Conservation (phyloP, 2,113 vertebrate genomes). For the Lasiurus cinereus region DNA sequence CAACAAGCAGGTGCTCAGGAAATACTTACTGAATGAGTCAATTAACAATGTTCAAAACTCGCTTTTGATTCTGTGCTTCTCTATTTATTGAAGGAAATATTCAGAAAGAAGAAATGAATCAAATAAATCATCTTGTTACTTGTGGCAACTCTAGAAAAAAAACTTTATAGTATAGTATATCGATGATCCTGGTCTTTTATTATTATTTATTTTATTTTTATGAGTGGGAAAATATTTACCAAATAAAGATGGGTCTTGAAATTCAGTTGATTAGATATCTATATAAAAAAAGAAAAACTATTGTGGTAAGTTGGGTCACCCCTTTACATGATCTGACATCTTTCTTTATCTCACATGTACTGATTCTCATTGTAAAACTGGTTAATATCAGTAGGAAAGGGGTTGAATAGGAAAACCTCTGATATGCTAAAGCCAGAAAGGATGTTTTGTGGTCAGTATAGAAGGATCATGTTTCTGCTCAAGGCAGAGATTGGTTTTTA, state of each 20-base stretch:
- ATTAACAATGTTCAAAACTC: not conserved
- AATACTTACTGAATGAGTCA: not conserved
- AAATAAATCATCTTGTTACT: not conserved
- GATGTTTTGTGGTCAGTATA: not conserved
- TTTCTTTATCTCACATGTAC: not conserved
- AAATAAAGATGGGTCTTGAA: constrained; percentile 9
- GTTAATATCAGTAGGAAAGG: not conserved
- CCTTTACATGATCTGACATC: not conserved
- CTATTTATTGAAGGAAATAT: not conserved
- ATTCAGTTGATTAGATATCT: not conserved
- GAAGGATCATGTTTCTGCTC: constrained; percentile 1
- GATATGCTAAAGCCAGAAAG: not conserved
- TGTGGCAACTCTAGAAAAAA: not conserved
- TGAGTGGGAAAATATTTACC: not conserved
- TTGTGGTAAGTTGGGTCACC: not conserved
- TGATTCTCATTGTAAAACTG: constrained; percentile 18
- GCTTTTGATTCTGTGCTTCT: constrained; percentile 26
- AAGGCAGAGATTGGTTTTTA: not conserved
- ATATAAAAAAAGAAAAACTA: constrained; percentile 1
- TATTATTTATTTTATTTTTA: not conserved
- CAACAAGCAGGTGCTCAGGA: not conserved
- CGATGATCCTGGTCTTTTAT: not conserved
- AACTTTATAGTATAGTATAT: not conserved
- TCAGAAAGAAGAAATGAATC: constrained; percentile 21
- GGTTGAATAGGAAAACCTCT: not conserved